Conservation (phyloP, 2,113 vertebrate species). For the Petromus typicus region DNA sequence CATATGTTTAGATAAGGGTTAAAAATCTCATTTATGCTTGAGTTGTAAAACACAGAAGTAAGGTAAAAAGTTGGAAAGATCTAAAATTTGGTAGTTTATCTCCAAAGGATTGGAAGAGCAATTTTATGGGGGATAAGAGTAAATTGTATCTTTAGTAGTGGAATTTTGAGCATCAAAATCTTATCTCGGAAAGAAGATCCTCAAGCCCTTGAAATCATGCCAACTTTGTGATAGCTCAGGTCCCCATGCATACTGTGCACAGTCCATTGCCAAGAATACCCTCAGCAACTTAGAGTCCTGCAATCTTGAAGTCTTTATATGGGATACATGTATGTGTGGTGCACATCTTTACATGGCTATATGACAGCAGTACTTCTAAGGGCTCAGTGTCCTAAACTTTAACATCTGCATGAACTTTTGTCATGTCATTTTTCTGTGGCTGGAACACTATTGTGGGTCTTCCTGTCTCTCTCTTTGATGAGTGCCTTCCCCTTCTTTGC, state of each 20-base stretch:
- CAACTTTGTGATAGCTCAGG: background rate
- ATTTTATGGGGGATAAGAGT: background rate
- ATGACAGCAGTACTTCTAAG: background rate
- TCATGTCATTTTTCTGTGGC: background rate
- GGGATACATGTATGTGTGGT: background rate
- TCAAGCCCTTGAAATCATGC: background rate
- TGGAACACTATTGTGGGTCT: background rate
- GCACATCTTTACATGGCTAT: background rate
- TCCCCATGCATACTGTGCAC: background rate
- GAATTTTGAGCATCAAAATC: background rate
- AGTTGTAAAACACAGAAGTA: background rate
- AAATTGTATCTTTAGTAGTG: constrained; percentile 36
- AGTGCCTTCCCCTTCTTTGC: background rate
- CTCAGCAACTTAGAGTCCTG: background rate
- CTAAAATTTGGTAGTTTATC: background rate
- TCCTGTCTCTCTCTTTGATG: background rate
- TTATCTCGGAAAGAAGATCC: background rate
- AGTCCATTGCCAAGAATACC: background rate
- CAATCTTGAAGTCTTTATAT: background rate
- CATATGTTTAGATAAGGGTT: constrained; percentile 35
- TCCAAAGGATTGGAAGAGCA: background rate
- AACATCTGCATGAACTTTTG: background rate
- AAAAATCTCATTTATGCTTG: constrained; percentile 32
- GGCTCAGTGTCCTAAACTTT: background rate
- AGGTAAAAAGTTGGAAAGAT: background rate